A percentile compares a stretch with the other conserved stretches of the same genome.
Conservation (phyloP, 2,888 invertebrate species). For the Drosophila differens region DNA sequence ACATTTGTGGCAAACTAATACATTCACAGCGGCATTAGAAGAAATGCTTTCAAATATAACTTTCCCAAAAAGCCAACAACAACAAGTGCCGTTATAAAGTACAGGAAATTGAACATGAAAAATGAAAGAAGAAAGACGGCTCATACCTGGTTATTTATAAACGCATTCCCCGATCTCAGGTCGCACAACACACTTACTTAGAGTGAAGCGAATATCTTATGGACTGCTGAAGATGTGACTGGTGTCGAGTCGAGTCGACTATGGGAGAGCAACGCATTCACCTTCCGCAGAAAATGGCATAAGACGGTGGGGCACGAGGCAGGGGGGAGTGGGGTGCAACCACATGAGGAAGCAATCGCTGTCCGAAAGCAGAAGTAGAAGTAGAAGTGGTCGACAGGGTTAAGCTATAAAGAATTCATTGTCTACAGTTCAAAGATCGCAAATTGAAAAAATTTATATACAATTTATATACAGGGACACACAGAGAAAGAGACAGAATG, state of each 20-base stretch:
- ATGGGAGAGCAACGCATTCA: slow-evolving; percentile 37
- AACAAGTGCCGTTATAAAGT: slow-evolving; percentile 52
- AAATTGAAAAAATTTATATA: slow-evolving; percentile 77
- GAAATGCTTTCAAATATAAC: slow-evolving; percentile 23
- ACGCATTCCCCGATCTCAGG: slow-evolving; percentile 47
- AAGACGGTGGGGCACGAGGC: not conserved
- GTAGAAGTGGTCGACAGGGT: slow-evolving; percentile 68
- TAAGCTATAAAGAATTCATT: slow-evolving; percentile 81
- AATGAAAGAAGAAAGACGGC: slow-evolving; percentile 45
- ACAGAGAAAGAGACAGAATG: not conserved
- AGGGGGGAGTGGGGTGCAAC: not conserved
- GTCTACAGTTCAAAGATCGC: slow-evolving; percentile 78
- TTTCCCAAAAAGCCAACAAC: slow-evolving; percentile 35
- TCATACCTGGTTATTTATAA: slow-evolving; percentile 58
- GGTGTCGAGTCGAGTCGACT: slow-evolving; percentile 20
- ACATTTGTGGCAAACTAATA: slow-evolving; percentile 29
- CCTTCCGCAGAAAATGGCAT: slow-evolving; percentile 42
- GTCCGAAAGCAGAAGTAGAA: slow-evolving; percentile 25
- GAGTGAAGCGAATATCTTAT: slow-evolving; percentile 18
- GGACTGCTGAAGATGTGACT: slow-evolving; percentile 38
- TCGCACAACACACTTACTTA: slow-evolving; percentile 13
- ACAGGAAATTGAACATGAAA: slow-evolving; percentile 61
- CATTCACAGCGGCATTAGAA: slow-evolving; percentile 6
- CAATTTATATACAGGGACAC: slow-evolving; percentile 4
- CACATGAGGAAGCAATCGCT: slow-evolving; percentile 44